Base-by-base conservation (phyloP, 2,113 vertebrate species). In the Periophthalmodon schlosseri region DNA sequence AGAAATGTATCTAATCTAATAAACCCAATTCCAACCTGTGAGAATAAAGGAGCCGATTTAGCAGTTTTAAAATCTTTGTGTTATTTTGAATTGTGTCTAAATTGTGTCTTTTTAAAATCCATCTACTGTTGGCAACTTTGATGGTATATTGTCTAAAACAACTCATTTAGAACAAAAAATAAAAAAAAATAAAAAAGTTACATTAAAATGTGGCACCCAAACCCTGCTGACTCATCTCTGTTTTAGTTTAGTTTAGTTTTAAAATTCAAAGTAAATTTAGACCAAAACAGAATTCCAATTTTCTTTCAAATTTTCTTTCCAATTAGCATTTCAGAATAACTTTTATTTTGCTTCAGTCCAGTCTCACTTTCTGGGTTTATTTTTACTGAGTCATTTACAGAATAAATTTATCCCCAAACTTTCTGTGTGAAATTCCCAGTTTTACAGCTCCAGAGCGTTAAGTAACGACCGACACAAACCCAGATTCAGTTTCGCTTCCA, bases 401-500 rank as follows among this genome's bases (percentile, higher is more conserved):
- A 13, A 15, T 52, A 70, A 54, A 68, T 78, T 72, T 23, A 68
- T 73, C 79, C 36, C 77, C 64, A 66, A 65, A 63, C 70, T 83
- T 69, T 13, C 23, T n/a, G 1, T 60, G n/a, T 70, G 69, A 44
- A 85, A 84, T 78, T 79, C 68, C 28, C 65, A 61, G 16, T 61
- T 72, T 77, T 63, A 65, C 58, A 71, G 66, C 52, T 72, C 61
- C 23, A 44, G 44, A 81, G 63, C 58, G 28, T 70, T 68, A 84
- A 78, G 74, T 58, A 67, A 68, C 36, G 73, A 68, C 75, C 57
- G 68, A 74, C 56, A 34, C 68, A 8, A 36, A 72, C 39, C 28
- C n/a, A n/a, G 21, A 36, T 68, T 85, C 69, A 69, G 74, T 49
- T 28, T 8, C 3, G 64, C n/a, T 69, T 36, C 72, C 64, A 56